phyloP scores from a whole-genome alignment of 92 coral and sea anemone genomes.

The Zoanthus gigantus region DNA sequence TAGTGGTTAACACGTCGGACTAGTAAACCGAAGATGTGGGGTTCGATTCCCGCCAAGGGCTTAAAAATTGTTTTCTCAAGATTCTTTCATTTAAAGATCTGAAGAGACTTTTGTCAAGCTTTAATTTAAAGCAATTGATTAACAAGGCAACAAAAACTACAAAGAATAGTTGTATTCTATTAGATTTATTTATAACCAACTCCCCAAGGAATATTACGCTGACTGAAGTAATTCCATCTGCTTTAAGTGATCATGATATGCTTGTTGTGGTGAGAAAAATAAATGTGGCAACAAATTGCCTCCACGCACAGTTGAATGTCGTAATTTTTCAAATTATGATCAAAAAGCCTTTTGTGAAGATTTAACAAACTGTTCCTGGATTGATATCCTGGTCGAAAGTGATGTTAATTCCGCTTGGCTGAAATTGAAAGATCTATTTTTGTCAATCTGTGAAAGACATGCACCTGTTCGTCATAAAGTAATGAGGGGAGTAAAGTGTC shows the following conservation, averaged over 20 bases:
- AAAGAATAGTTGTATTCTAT: slow-evolving; percentile 34
- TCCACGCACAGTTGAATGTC: slow-evolving; percentile 11
- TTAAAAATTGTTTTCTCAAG: too few relatives aligned
- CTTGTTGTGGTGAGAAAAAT: slow-evolving; percentile 40
- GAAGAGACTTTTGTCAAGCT: slow-evolving; percentile 44
- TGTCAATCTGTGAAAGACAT: slow-evolving; percentile 16
- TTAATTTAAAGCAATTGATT: slow-evolving; percentile 54
- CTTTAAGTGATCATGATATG: slow-evolving; percentile 55
- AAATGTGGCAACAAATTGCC: slow-evolving; percentile 37
- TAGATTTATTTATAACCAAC: slow-evolving; percentile 48
- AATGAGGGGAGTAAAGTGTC: slow-evolving; percentile 18
- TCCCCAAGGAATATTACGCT: slow-evolving; percentile 36
- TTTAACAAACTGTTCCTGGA: slow-evolving; percentile 30
- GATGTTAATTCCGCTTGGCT: neutral
- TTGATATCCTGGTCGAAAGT: slow-evolving; percentile 9
- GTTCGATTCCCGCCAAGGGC: too few relatives aligned
- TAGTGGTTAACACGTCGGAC: too few relatives aligned
- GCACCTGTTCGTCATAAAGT: slow-evolving; percentile 3
- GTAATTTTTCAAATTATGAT: slow-evolving; percentile 28
- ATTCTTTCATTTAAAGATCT: neutral
- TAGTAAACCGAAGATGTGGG: too few relatives aligned
- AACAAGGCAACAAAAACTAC: slow-evolving; percentile 53
- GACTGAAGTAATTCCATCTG: slow-evolving; percentile 48
- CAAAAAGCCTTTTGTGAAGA: slow-evolving; percentile 41
- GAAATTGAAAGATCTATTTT: slow-evolving; percentile 36